Conservation (phyloP, 1,140 invertebrate genomes). For the Asobara japonica region DNA sequence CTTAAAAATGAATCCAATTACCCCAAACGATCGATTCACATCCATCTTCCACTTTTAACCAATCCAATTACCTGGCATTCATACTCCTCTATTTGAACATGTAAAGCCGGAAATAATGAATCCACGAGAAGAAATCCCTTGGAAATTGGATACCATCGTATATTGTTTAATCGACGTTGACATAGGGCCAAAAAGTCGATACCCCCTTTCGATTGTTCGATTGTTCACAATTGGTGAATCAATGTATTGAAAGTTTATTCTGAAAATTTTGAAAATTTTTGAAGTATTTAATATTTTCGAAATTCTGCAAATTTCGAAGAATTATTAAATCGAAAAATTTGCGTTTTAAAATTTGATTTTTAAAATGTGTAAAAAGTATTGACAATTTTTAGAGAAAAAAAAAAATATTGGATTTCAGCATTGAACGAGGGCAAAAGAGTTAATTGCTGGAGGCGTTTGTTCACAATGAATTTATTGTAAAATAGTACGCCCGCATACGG, state of each 20-base stretch:
- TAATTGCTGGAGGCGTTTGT: neutral
- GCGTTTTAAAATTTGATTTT: neutral
- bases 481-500: neutral
- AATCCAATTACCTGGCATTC: neutral
- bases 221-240: neutral
- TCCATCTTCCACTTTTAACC: neutral
- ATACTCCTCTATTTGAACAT: neutral
- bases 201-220: too few species aligned
- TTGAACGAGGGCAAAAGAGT: neutral
- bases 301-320: neutral
- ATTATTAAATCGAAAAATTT: neutral
- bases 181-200: neutral
- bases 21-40: neutral
- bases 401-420: neutral
- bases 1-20: neutral
- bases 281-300: neutral
- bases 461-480: slow-evolving; percentile 1
- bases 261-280: neutral
- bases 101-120: neutral
- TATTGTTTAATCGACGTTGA: neutral
- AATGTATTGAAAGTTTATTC: neutral
- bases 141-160: neutral
- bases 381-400: neutral
- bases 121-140: neutral
- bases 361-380: neutral